These are phyloP conservation scores for Drosophila yakuba DNA, from an alignment of 1,140 invertebrate species.

Conservation along the genomic window DNA sequence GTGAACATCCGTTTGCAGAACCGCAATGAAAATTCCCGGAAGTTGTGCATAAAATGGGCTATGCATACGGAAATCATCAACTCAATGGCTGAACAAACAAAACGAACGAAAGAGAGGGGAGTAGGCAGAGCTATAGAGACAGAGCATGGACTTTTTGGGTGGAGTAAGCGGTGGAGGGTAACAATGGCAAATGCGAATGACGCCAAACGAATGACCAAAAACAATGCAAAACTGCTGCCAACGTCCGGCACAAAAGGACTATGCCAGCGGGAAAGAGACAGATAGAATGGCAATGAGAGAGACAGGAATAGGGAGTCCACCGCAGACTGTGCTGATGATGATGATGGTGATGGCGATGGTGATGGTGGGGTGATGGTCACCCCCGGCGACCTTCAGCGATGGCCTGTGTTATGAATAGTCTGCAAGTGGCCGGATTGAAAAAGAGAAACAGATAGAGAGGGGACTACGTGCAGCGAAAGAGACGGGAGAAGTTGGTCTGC, in stretches of 20 bases:
- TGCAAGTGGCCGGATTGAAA: constrained; percentile 26
- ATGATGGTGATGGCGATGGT: constrained; percentile 7
- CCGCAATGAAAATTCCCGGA: constrained; percentile 84
- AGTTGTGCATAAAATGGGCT: constrained; percentile 83
- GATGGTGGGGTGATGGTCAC: constrained; percentile 19
- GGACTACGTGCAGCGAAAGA: constrained; percentile 3
- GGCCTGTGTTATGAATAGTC: constrained; percentile 48
- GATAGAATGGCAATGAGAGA: constrained; percentile 12
- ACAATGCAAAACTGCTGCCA: constrained; percentile 78
- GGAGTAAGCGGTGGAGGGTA: constrained; percentile 50
- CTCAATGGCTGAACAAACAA: constrained; percentile 80
- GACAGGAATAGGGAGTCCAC: constrained; percentile 4
- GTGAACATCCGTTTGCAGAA: constrained; percentile 70
- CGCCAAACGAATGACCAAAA: constrained; percentile 77
- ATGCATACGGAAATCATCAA: constrained; percentile 84
- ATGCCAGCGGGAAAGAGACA: background rate
- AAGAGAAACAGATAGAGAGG: constrained; percentile 13
- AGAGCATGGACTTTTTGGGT: constrained; percentile 12
- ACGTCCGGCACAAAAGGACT: constrained; percentile 56
- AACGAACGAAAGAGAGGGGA: constrained; percentile 7
- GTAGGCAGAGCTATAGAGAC: background rate
- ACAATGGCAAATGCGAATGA: constrained; percentile 69
- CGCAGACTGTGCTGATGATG: constrained; percentile 21
- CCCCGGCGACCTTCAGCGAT: constrained; percentile 48
- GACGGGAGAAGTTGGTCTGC: constrained; percentile 11